Evolutionary conservation across 2,113 vertebrate species (phyloP), one percentile per base, ranked within the genome.

Genomic region (Ellobius talpinus): DNA sequence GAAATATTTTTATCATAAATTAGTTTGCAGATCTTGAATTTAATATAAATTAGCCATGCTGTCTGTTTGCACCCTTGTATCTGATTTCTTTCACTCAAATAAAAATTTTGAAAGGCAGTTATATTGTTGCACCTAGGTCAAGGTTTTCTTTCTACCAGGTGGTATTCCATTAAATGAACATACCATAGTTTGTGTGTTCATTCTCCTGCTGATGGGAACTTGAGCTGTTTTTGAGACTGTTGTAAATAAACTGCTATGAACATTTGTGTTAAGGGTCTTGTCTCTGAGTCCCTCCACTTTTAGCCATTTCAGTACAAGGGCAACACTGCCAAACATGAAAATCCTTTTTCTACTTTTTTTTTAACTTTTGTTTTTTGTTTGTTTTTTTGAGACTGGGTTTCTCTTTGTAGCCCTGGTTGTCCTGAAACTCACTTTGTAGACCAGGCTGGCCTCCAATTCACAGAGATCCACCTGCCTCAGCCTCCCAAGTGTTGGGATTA

Each of bases 31-130:
- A 91, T 50, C 39, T 93, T 87, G 21, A 93, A 63, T 21, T 82
- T 91, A 81, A n/a, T 85, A 26, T 81, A 85, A 93, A 87, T 87
- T 45, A 94, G 29, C 88, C 31, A 36, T 47, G 24, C 12, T 42
- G 5, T 72, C 24, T 73, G 5, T 77, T 50, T 89, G 21, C 68
- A 78, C 47, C 73, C 31, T 95, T 90, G 31, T 50, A 19, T 94
- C 39, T 84, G 16, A 5, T 93, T 96, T 91, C 36, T 95, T 87
- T 74, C 47, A 77, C 24, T 84, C 74, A 91, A 52, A 96, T 68
- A 74, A 66, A 72, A n/a, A 4, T 65, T 94, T 52, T 95, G 61
- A 91, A 47, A 93, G 72, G 31, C 21, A 90, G 0, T 13, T 45
- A 24, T 77, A n/a, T 63, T 72, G 26, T 78, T 91, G 50, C 31